Percentiles rank a stretch among this genome's conserved stretches.
Conservation (phyloP, 2,888 invertebrate genomes). For the Hydraecia micacea region DNA sequence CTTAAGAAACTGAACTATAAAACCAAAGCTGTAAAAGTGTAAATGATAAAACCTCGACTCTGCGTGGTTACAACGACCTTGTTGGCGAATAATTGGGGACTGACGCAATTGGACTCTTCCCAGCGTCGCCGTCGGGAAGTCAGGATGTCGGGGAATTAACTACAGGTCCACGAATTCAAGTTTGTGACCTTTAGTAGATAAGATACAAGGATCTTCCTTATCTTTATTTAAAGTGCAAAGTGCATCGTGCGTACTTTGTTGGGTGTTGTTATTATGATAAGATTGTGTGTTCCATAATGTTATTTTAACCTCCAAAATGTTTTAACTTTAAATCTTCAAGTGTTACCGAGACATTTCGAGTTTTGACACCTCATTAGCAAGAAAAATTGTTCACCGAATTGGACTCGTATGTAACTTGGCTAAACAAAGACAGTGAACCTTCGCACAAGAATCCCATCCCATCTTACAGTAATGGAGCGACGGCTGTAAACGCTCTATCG, state of each 20-base stretch:
- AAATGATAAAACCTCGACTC: slow-evolving; percentile 50
- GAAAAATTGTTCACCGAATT: slow-evolving; percentile 29
- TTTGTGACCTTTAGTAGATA: slow-evolving; percentile 59
- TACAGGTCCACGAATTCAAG: slow-evolving; percentile 58
- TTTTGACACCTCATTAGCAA: slow-evolving; percentile 26
- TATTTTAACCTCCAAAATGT: slow-evolving; percentile 4
- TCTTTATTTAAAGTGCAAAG: slow-evolving; percentile 52
- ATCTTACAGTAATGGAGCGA: slow-evolving; percentile 51
- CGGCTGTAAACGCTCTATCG: slow-evolving; percentile 38
- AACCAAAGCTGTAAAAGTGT: slow-evolving; percentile 54
- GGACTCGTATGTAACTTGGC: slow-evolving; percentile 30
- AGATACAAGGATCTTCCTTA: slow-evolving; percentile 38
- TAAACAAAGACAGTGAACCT: slow-evolving; percentile 41
- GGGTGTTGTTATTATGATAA: slow-evolving; percentile 13
- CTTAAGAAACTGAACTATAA: slow-evolving; percentile 62
- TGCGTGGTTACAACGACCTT: slow-evolving; percentile 72
- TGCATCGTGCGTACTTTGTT: slow-evolving; percentile 39
- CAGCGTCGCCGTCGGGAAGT: slow-evolving; percentile 58
- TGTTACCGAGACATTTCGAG: slow-evolving; percentile 7
- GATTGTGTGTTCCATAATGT: background rate
- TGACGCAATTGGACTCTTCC: slow-evolving; percentile 76
- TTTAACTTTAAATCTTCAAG: background rate
- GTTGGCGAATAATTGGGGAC: slow-evolving; percentile 74
- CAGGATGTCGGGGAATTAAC: slow-evolving; percentile 59
- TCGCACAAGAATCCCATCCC: slow-evolving; percentile 49